A percentile compares a stretch with the other conserved stretches of the same genome.
phyloP scores from a whole-genome alignment of 1,140 invertebrate genomes.

The Conus ventricosus region DNA sequence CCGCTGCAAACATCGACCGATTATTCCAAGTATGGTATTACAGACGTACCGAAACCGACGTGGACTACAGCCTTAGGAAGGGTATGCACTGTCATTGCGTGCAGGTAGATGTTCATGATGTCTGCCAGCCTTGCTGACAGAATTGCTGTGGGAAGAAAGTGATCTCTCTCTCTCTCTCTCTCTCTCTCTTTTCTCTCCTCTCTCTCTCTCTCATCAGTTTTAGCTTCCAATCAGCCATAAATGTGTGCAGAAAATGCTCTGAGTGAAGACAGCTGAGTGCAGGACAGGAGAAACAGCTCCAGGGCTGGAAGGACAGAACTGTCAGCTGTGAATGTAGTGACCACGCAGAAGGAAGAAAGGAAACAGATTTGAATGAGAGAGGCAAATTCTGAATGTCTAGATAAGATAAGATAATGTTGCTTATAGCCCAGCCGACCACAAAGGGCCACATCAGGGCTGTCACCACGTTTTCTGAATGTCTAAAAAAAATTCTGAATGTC shows the following conservation, averaged over 20 bases:
- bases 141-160: background rate
- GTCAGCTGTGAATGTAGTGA: too few relatives aligned
- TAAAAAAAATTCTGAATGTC: too few relatives aligned
- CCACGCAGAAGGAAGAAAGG: too few relatives aligned
- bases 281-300: too few relatives aligned
- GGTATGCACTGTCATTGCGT: constrained; percentile 36
- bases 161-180: background rate
- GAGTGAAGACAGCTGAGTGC: too few relatives aligned
- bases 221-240: background rate
- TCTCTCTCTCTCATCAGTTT: background rate
- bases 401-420: background rate
- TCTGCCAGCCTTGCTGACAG: background rate
- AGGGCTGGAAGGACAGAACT: too few relatives aligned
- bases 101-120: background rate
- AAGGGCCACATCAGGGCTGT: too few relatives aligned
- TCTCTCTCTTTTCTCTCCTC: background rate
- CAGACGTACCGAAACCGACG: constrained; percentile 53
- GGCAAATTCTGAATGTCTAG: background rate
- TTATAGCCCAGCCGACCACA: background rate
- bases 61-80: constrained; percentile 56
- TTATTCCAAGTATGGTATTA: constrained; percentile 61
- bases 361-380: background rate
- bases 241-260: background rate
- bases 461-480: too few relatives aligned
- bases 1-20: constrained; percentile 44